Conservation (phyloP, 1,140 invertebrate genomes). For the Ceratosolen fusciceps region DNA sequence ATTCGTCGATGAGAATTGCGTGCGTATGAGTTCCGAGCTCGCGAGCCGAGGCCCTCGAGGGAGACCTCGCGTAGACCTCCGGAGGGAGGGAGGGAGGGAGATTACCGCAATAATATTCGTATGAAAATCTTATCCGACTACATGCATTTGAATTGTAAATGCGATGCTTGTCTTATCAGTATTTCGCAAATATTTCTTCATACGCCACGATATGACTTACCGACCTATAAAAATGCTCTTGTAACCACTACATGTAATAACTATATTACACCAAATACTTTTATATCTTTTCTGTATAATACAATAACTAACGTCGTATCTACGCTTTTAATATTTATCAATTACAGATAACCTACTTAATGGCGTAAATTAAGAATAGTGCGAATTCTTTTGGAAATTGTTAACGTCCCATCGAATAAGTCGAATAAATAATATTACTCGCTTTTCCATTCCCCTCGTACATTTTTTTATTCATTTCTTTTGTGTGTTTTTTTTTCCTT, state of each 20-base stretch:
- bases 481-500: no score
- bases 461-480: no score
- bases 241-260: constrained; percentile 34
- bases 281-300: constrained; percentile 3
- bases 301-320: constrained; percentile 1
- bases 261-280: constrained; percentile 12
- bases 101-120: constrained; percentile 36
- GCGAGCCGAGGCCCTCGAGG: not conserved
- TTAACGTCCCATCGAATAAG: no score
- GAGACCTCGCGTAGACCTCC: no score
- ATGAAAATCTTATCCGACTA: constrained; percentile 37
- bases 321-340: not conserved
- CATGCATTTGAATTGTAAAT: constrained; percentile 39
- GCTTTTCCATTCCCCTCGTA: no score
- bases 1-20: no score
- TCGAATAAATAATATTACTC: no score
- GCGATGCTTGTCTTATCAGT: constrained; percentile 46
- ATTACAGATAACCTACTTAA: constrained; percentile 17
- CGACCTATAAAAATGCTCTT: constrained; percentile 10
- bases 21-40: no score
- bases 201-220: constrained; percentile 22
- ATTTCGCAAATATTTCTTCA: constrained; percentile 39
- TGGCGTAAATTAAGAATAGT: not conserved
- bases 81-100: not conserved
- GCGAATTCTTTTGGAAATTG: not conserved